These are phyloP conservation scores for Ptilodon capucinus DNA, from an alignment of 2,888 invertebrate genomes.

Conservation along the genomic window DNA sequence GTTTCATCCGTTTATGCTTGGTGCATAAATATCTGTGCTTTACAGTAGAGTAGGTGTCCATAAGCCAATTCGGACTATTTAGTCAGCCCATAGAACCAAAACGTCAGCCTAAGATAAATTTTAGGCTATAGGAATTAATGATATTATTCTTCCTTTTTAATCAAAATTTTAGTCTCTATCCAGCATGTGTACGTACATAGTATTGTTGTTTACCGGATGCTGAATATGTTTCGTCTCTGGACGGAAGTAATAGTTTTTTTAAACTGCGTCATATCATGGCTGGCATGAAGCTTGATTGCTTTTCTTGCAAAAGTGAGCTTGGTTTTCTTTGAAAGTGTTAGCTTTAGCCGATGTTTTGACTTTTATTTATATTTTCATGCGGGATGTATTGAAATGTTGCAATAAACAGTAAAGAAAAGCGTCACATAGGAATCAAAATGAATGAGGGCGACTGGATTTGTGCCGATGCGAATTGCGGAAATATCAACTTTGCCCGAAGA, in stretches of 20 bases:
- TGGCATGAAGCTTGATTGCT: conserved; percentile 73
- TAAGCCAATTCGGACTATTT: no score
- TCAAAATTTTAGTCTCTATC: no score
- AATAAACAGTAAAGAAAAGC: conserved; percentile 38
- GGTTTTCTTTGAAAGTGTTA: conserved; percentile 71
- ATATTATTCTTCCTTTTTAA: no score
- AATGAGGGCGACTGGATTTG: conserved; percentile 86
- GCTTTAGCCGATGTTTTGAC: conserved; percentile 56
- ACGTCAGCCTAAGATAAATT: no score
- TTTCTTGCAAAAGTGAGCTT: conserved; percentile 77
- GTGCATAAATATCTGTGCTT: no score
- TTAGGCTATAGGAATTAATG: no score
- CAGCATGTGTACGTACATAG: no score
- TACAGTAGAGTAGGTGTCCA: no score
- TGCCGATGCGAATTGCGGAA: conserved; percentile 89
- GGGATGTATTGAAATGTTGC: conserved; percentile 35
- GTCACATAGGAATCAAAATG: conserved; percentile 62
- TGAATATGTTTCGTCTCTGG: neutral
- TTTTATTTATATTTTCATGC: conserved; percentile 64
- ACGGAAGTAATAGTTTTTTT: conserved; percentile 30
- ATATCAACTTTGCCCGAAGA: conserved; percentile 96
- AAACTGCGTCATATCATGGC: conserved; percentile 66
- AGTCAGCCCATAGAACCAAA: no score
- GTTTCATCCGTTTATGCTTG: no score
- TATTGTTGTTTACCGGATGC: no score